A percentile compares a stretch with the other conserved stretches of the same genome.
Evolutionary conservation across 2,888 invertebrate genomes (phyloP).

Genomic region (Tricholauxania praeusta): DNA sequence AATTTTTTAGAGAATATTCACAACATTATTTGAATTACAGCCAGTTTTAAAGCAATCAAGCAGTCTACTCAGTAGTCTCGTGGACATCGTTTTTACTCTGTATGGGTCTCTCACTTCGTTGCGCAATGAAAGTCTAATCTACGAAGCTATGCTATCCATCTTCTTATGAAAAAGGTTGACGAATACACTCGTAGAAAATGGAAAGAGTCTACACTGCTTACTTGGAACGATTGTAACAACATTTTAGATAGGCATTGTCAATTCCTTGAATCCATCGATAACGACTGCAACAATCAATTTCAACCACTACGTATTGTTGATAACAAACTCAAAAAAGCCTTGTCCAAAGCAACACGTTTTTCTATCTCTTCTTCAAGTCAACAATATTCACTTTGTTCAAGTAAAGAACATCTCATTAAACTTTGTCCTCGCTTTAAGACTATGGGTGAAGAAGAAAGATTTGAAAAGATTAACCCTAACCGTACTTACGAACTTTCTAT

Average conservation of each 20-base stretch:
- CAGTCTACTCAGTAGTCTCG: conserved; percentile 28
- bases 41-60: conserved; percentile 19
- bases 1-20: conserved; percentile 38
- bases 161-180: too few relatives aligned
- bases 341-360: background rate
- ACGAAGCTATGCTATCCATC: conserved; percentile 39
- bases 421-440: conserved; percentile 25
- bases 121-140: conserved; percentile 27
- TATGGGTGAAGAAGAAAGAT: background rate
- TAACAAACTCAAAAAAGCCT: background rate
- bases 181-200: too few relatives aligned
- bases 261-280: too few relatives aligned
- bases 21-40: conserved; percentile 31
- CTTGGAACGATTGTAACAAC: too few relatives aligned
- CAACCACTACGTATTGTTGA: background rate
- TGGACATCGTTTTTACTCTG: conserved; percentile 37
- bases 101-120: conserved; percentile 36
- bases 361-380: conserved; percentile 22
- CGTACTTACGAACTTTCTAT: too few relatives aligned
- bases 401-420: conserved; percentile 8
- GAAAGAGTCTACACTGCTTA: too few relatives aligned
- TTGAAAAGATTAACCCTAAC: conserved; percentile 30
- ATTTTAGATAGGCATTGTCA: too few relatives aligned
- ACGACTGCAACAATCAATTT: too few relatives aligned
- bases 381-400: conserved; percentile 17